A percentile compares a stretch with the other conserved stretches of the same genome.
These are phyloP conservation scores for Epiblema foenella DNA, from an alignment of 2,888 invertebrate species.

Conservation along the genomic window DNA sequence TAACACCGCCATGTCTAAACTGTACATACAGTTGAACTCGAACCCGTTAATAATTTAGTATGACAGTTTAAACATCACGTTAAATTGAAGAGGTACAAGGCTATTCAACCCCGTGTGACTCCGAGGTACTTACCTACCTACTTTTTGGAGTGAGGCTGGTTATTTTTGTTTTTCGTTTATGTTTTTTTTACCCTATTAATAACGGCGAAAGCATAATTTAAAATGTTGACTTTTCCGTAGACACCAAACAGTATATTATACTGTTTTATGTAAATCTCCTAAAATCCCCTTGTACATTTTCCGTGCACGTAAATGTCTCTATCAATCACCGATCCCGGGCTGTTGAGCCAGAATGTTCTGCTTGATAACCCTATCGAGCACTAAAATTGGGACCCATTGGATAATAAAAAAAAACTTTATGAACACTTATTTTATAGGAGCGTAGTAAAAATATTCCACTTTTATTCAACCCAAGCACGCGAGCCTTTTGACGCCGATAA, in stretches of 20 bases:
- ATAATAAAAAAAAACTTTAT: constrained; percentile 44
- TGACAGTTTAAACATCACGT: too few relatives aligned
- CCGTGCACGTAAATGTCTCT: constrained; percentile 43
- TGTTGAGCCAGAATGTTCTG: constrained; percentile 42
- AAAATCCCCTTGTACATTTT: constrained; percentile 39
- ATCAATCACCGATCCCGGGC: constrained; percentile 40
- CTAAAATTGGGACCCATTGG: constrained; percentile 43
- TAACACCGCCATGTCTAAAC: too few relatives aligned
- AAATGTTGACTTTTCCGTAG: constrained; percentile 13
- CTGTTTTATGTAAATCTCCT: constrained; percentile 37
- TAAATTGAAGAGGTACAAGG: too few relatives aligned
- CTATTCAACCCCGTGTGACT: too few relatives aligned
- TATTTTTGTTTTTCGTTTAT: neutral
- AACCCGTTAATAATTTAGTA: too few relatives aligned
- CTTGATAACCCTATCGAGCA: constrained; percentile 44
- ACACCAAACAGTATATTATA: constrained; percentile 28
- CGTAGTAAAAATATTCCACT: constrained; percentile 39
- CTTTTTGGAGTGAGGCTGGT: neutral
- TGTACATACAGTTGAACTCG: too few relatives aligned
- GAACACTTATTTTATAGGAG: constrained; percentile 40
- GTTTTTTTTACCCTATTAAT: neutral
- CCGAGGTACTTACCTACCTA: too few relatives aligned
- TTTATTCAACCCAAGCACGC: constrained; percentile 37
- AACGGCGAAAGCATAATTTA: neutral
- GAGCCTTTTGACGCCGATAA: constrained; percentile 36